Evolutionary conservation across 2,888 invertebrate species (phyloP).

Genomic region (Danaus chrysippus): DNA sequence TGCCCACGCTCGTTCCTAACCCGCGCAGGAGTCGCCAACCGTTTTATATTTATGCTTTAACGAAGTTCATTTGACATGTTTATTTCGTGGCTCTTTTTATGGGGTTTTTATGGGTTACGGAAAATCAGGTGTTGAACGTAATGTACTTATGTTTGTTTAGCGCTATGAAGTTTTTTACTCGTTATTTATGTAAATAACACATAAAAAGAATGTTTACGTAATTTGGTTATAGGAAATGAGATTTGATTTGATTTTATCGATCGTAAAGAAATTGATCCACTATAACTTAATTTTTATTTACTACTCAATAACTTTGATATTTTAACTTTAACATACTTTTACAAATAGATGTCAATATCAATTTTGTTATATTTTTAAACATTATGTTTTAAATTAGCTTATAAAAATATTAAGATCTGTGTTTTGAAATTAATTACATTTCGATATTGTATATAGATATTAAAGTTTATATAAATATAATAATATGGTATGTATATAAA

Average conservation of each 20-base stretch:
- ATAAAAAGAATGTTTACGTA: background rate
- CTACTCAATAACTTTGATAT: no score
- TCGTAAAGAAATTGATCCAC: background rate
- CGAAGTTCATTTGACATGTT: conserved; percentile 32
- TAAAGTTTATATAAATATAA: no score
- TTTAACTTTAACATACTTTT: no score
- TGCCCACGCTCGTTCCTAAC: conserved; percentile 45
- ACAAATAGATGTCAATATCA: no score
- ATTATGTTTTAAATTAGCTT: no score
- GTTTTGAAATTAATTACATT: no score
- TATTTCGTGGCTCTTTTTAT: conserved; percentile 29
- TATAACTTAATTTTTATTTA: background rate
- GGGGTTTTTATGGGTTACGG: conserved; percentile 22
- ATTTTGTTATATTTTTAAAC: no score
- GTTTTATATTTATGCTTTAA: conserved; percentile 50
- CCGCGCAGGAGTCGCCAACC: conserved; percentile 39
- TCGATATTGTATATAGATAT: no score
- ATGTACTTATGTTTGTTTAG: conserved; percentile 19
- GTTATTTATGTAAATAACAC: conserved; percentile 6
- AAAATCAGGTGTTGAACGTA: conserved; percentile 25
- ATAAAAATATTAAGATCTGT: no score
- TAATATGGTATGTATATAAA: no score
- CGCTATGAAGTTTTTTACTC: background rate
- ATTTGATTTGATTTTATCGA: background rate
- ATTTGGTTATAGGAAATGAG: conserved; percentile 4